Evolutionary conservation across 2,797 vertebrate species (phyloP), one percentile per base, ranked within the genome.

Genomic region (Platalea minor): DNA sequence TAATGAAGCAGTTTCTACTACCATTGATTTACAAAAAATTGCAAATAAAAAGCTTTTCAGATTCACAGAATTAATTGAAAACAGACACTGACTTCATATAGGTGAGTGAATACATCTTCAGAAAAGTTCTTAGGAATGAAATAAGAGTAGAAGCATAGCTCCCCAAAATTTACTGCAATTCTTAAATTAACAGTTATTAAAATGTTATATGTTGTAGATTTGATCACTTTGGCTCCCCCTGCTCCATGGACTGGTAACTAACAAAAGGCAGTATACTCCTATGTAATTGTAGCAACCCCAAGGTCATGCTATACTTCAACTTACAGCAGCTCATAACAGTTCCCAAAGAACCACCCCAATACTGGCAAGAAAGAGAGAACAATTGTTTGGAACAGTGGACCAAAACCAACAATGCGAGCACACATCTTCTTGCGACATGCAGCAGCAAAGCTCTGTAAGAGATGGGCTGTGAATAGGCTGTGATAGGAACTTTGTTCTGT

Each of bases 361-460:
- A 10, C 2, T 6, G 12, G 20, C 48, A 67, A 57, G 19, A 41
- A 12, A 28, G 35, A 20, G 19, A 25, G 64, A 69, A 3, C 1
- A n/a, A 11, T 4, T 46, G 5, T 21, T 51, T 39, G 57, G 61
- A 26, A 39, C 3, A 11, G 15, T 0, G 48, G 29, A 28, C 16
- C 24, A 50, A 45, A 31, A 63, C 2, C 46, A 61, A 0, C 39
- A 41, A 31, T 5, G 33, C 0, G 13, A 77, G 59, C 17, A 17
- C 7, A 7, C 10, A 26, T 5, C 57, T 59, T 5, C 57, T 59
- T 18, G n/a, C 1, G 0, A 5, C 0, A 3, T 14, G 35, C 75
- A 68, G 63, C 26, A 37, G 51, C 16, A 43, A n/a, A 61, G 29
- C 26, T 50, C 60, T 75, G 24, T 23, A 35, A 29, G 33, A 15